Evolutionary conservation across 1,140 invertebrate genomes (phyloP), one percentile per base, ranked within the genome.

Genomic region (Arion vulgaris): DNA sequence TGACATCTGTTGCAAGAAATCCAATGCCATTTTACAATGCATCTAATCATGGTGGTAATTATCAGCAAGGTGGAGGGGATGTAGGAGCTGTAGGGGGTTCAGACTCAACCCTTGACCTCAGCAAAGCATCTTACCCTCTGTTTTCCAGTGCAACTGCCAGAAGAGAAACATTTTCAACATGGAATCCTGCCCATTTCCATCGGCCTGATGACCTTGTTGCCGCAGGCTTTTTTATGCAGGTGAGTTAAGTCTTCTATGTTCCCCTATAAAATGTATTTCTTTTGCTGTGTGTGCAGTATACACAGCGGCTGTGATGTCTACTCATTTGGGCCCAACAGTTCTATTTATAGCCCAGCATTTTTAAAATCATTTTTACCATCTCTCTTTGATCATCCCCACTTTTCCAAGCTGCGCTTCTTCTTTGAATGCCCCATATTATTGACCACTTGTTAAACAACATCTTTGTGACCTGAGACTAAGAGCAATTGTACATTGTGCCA

Each of bases 121-220:
- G 66, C 26, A 36, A 28, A 32, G 78, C 68, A 15, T 80, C 78
- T 7, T 80, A 80, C 32, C 78, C 78, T 11, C 78, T 49, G 34
- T 78, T 66, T 62, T 41, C 53, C 34, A 66, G 57, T 23, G 45
- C 32, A 36, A 17, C 7, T 1, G 36, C 62, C 5, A 78, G 62
- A 39, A 66, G 62, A 39, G 13, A 36, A 26, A 39, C 62, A 11
- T 66, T 38, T 26, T 38, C 32, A 7, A 36, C 49, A 7, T 78
- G 76, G 76, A 78, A 39, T 19, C 73, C 73, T 7, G 49, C 9
- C 13, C 73, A 75, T 51, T 49, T 45, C 41, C 73, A 75, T 26
- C 39, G 45, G 5, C 73, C 73, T 53, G 73, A 75, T 28, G 73
- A 75, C 28, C 73, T 75, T 75, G 73, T 34, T 26, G 73, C 73